A percentile compares a stretch with the other conserved stretches of the same genome.
Conservation (phyloP, 2,113 vertebrate species). For the Lasiurus cinereus region DNA sequence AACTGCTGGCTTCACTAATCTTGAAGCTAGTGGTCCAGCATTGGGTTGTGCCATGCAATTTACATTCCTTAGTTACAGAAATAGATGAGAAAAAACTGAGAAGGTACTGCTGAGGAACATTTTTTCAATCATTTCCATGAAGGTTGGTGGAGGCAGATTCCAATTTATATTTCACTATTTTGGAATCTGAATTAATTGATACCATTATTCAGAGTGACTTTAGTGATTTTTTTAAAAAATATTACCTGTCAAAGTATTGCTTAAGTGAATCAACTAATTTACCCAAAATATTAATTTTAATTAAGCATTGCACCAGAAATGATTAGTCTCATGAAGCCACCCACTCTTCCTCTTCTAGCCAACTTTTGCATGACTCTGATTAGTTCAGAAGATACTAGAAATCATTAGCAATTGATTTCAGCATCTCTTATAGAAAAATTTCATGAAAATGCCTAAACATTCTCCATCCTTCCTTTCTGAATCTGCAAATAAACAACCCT, state of each 20-base stretch:
- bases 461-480: constrained; percentile 5
- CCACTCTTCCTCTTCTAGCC: background rate
- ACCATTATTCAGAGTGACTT: constrained; percentile 46
- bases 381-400: constrained; percentile 34
- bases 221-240: constrained; percentile 1
- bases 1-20: background rate
- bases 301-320: constrained; percentile 11
- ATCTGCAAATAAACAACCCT: background rate
- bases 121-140: background rate
- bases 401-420: constrained; percentile 34
- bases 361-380: constrained; percentile 17
- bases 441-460: background rate
- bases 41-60: background rate
- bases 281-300: constrained; percentile 63
- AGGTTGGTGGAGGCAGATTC: background rate
- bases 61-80: background rate
- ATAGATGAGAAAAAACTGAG: background rate
- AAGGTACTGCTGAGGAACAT: background rate
- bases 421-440: background rate
- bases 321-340: constrained; percentile 40
- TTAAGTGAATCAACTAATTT: constrained; percentile 42
- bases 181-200: constrained; percentile 60
- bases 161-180: constrained; percentile 46
- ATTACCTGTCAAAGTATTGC: constrained; percentile 58
- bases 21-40: background rate